Conservation (phyloP, 2,797 vertebrate genomes). For the Coregonus suidteri region DNA sequence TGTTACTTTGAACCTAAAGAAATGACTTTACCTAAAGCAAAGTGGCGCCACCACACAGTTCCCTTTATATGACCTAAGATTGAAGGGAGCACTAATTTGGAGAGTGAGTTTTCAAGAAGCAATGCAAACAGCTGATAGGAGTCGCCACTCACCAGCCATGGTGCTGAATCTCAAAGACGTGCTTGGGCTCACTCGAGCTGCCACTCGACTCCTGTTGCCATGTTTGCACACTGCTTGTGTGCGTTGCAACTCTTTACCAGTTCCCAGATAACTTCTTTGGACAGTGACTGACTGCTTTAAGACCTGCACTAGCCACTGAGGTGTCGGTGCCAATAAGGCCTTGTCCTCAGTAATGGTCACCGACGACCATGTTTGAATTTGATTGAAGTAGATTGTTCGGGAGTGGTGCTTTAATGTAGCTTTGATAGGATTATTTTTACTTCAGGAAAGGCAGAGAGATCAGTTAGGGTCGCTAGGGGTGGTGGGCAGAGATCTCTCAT, state of each 20-base stretch:
- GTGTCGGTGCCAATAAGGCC: conserved; percentile 40
- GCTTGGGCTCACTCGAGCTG: conserved; percentile 54
- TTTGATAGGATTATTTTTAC: conserved; percentile 10
- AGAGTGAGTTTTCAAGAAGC: neutral
- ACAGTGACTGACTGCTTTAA: conserved; percentile 28
- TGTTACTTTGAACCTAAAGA: conserved; percentile 49
- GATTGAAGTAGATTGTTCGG: conserved; percentile 36
- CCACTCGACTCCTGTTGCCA: conserved; percentile 30
- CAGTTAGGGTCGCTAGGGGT: conserved; percentile 58
- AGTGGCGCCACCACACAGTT: neutral
- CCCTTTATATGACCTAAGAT: neutral
- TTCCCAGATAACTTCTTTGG: conserved; percentile 25
- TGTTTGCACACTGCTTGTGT: conserved; percentile 12
- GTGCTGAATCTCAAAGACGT: conserved; percentile 53
- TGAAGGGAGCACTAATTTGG: neutral
- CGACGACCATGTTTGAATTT: conserved; percentile 28
- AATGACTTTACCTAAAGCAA: conserved; percentile 12
- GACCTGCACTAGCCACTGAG: conserved; percentile 17
- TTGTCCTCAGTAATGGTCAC: conserved; percentile 14
- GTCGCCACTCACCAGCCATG: conserved; percentile 44
- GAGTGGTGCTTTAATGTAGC: conserved; percentile 2
- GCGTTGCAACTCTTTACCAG: conserved; percentile 13
- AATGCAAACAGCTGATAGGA: conserved; percentile 32
- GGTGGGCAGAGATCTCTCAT: conserved; percentile 73
- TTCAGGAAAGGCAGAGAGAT: conserved; percentile 51